Conservation (phyloP, 2,113 vertebrate species). For the Cheirogaleus medius region DNA sequence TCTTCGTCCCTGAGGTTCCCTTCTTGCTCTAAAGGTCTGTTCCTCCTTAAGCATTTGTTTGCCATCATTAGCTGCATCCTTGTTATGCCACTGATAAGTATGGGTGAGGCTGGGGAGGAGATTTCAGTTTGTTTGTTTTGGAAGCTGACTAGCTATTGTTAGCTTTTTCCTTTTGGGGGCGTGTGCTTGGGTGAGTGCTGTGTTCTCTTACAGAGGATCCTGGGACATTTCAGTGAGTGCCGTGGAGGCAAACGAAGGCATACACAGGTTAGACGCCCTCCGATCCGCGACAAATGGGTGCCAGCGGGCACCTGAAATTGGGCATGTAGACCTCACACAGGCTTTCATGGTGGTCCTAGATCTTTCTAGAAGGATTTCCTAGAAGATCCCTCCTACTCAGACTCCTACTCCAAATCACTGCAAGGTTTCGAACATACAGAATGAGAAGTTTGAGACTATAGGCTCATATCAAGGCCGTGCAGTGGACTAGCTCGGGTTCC, state of each 20-base stretch:
- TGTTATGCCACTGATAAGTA: slow-evolving; percentile 11
- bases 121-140: slow-evolving; percentile 66
- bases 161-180: slow-evolving; percentile 55
- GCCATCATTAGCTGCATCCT: not conserved
- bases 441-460: not conserved
- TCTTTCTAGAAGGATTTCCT: slow-evolving; percentile 38
- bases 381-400: not conserved
- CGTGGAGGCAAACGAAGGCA: not conserved
- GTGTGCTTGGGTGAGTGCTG: not conserved
- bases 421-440: not conserved
- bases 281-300: not conserved
- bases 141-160: slow-evolving; percentile 43
- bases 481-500: rapidly evolving
- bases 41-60: slow-evolving; percentile 45
- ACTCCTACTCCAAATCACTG: not conserved
- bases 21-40: slow-evolving; percentile 23
- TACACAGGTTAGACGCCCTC: not conserved
- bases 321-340: not conserved
- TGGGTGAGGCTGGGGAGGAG: slow-evolving; percentile 29
- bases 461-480: not conserved
- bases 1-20: not conserved
- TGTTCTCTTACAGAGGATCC: not conserved
- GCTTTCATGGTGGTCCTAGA: not conserved
- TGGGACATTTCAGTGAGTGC: not conserved
- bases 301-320: not conserved